Conservation (phyloP, 2,113 vertebrate species). For the Platycercus adscitus region DNA sequence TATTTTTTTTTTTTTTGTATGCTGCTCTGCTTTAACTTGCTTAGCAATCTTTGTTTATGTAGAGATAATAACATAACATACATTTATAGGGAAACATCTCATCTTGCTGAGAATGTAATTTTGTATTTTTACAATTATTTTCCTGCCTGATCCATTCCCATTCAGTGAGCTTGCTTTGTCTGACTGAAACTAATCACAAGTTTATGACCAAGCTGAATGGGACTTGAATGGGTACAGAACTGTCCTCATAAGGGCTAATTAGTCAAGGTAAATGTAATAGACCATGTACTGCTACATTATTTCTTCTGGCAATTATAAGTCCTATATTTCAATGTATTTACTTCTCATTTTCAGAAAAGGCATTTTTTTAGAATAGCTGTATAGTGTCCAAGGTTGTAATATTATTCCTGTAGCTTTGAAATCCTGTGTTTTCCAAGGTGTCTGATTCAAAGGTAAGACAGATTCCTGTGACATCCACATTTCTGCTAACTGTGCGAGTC, state of each 20-base stretch:
- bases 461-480: background rate
- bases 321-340: background rate
- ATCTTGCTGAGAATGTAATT: background rate
- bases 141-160: background rate
- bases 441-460: background rate
- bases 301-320: background rate
- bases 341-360: background rate
- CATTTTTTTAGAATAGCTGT: background rate
- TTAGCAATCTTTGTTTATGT: background rate
- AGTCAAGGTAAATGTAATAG: background rate
- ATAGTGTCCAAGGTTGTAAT: background rate
- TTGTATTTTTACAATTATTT: background rate
- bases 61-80: background rate
- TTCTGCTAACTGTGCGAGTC: background rate
- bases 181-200: background rate
- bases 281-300: background rate
- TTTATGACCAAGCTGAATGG: background rate
- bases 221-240: background rate
- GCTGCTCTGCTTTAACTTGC: background rate
- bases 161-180: background rate
- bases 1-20: background rate
- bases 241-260: background rate
- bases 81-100: background rate
- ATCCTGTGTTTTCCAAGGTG: background rate
- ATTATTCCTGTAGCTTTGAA: background rate